A percentile compares a stretch with the other conserved stretches of the same genome.
Evolutionary conservation across 2,888 invertebrate genomes (phyloP).

Genomic region (Thereva unica): DNA sequence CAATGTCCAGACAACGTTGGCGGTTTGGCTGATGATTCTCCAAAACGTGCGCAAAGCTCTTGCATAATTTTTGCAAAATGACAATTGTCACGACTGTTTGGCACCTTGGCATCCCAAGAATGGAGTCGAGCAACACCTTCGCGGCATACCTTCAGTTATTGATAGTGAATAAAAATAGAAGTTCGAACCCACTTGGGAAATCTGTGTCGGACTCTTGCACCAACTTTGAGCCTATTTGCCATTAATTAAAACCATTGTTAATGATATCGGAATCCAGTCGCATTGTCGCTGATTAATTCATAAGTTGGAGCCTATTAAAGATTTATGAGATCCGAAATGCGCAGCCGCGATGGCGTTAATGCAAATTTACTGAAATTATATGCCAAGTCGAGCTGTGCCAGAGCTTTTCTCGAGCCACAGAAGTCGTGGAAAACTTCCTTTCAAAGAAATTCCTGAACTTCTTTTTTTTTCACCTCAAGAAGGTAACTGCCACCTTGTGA

Average conservation of each 20-base stretch:
- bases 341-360: slow-evolving; percentile 31
- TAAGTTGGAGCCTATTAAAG: slow-evolving; percentile 5
- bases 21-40: slow-evolving; percentile 23
- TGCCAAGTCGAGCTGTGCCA: slow-evolving; percentile 7
- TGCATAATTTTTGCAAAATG: slow-evolving; percentile 20
- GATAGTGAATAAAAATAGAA: slow-evolving; percentile 21
- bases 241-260: slow-evolving; percentile 27
- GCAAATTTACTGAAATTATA: slow-evolving; percentile 27
- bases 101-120: slow-evolving; percentile 37
- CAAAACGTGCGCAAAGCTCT: slow-evolving; percentile 15
- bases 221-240: slow-evolving; percentile 19
- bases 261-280: slow-evolving; percentile 1
- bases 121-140: slow-evolving; percentile 20
- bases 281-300: slow-evolving; percentile 24
- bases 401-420: background rate
- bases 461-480: background rate
- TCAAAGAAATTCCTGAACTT: background rate
- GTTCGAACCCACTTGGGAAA: background rate
- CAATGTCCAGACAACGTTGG: slow-evolving; percentile 31
- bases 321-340: slow-evolving; percentile 14
- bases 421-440: background rate
- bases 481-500: slow-evolving; percentile 8
- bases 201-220: background rate
- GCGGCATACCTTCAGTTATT: slow-evolving; percentile 21
- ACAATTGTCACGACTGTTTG: slow-evolving; percentile 38